phyloP scores from a whole-genome alignment of 1,140 invertebrate genomes.

The Dinoponera quadriceps region DNA sequence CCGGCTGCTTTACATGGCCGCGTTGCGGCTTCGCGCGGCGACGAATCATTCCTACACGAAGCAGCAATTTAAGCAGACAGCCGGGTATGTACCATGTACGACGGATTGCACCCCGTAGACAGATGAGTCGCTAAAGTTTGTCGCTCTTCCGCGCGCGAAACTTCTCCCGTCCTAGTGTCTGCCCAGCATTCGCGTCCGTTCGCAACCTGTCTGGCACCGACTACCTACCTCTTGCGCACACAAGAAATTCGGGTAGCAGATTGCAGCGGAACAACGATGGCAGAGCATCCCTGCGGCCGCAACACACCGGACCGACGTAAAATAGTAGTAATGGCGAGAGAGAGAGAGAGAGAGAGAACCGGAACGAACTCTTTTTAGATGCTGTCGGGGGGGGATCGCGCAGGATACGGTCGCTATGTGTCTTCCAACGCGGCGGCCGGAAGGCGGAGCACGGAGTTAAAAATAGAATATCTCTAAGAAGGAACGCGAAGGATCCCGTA shows the following conservation, averaged over 20 bases:
- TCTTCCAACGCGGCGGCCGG: too few relatives aligned
- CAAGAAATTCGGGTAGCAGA: conserved; percentile 50
- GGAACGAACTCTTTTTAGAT: conserved; percentile 17
- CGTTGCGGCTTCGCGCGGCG: conserved; percentile 26
- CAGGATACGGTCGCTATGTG: background rate
- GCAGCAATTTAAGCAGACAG: conserved; percentile 48
- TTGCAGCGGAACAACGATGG: conserved; percentile 28
- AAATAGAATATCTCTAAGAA: conserved; percentile 20
- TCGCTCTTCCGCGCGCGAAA: conserved; percentile 18
- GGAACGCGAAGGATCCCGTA: background rate
- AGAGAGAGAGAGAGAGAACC: too few relatives aligned
- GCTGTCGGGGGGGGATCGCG: too few relatives aligned
- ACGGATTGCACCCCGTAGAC: conserved; percentile 45
- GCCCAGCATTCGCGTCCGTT: conserved; percentile 42
- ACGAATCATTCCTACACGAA: conserved; percentile 54
- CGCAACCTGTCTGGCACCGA: conserved; percentile 38
- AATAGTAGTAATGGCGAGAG: conserved; percentile 29
- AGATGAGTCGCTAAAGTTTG: conserved; percentile 43
- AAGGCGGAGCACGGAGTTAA: background rate
- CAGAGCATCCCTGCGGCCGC: conserved; percentile 34
- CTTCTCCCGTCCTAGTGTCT: conserved; percentile 37
- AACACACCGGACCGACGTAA: conserved; percentile 24
- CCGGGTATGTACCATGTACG: conserved; percentile 27
- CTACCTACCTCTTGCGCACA: conserved; percentile 22
- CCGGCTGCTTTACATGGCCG: conserved; percentile 43